phyloP scores from a whole-genome alignment of 2,113 vertebrate species.

The Ailuropoda melanoleuca region DNA sequence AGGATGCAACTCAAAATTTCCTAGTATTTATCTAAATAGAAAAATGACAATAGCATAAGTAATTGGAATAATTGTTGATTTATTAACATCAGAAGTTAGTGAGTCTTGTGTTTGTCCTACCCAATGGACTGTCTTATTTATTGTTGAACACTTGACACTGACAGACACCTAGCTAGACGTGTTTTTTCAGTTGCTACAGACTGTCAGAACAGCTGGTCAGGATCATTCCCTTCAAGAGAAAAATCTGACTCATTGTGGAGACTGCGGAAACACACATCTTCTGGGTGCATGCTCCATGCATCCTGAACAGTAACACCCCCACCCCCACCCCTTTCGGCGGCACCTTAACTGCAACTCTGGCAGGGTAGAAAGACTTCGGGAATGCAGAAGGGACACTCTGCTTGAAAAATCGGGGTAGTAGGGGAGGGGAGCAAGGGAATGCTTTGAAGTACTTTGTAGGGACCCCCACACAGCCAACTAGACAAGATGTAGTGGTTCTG shows the following conservation, averaged over 20 bases:
- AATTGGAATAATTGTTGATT: neutral
- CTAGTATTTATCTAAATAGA: neutral
- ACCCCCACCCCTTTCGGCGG: neutral
- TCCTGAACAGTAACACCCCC: neutral
- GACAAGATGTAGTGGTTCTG: neutral
- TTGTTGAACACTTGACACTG: neutral
- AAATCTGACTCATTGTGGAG: neutral
- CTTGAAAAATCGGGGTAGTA: neutral
- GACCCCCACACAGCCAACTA: neutral
- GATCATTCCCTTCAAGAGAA: neutral
- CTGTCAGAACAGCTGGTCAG: neutral
- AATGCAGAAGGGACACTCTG: neutral
- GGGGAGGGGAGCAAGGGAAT: neutral
- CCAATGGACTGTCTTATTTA: neutral
- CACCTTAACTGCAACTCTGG: neutral
- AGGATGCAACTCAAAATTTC: neutral
- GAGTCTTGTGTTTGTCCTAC: neutral
- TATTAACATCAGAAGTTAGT: neutral
- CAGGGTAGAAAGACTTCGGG: neutral
- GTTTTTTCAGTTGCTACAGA: neutral
- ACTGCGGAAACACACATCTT: neutral
- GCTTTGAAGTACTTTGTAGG: neutral
- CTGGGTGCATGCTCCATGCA: neutral
- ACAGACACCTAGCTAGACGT: neutral
- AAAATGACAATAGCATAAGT: neutral